Conservation (phyloP, 2,797 vertebrate species). For the Siniperca scherzeri region DNA sequence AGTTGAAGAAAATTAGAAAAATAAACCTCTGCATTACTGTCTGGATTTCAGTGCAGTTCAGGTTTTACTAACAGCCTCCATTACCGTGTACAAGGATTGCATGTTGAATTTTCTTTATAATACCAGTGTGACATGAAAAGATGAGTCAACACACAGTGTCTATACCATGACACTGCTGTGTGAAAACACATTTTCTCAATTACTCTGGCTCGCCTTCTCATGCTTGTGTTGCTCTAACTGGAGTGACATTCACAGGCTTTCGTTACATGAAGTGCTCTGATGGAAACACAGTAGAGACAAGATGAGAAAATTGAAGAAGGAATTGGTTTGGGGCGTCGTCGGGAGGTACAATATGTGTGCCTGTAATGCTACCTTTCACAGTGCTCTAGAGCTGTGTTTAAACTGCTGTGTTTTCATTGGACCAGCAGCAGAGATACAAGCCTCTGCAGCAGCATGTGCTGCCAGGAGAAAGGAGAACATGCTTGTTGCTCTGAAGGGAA, state of each 20-base stretch:
- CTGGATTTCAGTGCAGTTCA: not conserved
- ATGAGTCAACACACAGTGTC: conserved; percentile 50
- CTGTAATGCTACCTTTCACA: conserved; percentile 57
- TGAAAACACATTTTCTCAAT: conserved; percentile 72
- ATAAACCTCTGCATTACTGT: not conserved
- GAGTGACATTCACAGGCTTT: conserved; percentile 57
- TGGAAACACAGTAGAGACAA: conserved; percentile 72
- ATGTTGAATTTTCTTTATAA: conserved; percentile 46
- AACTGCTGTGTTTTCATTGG: conserved; percentile 57
- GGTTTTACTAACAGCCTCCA: conserved; percentile 39
- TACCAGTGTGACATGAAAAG: conserved; percentile 31
- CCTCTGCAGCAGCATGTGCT: conserved; percentile 19
- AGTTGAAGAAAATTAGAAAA: not conserved
- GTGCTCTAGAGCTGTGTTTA: conserved; percentile 53
- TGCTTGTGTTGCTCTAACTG: conserved; percentile 59
- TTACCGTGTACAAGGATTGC: conserved; percentile 19
- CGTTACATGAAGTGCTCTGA: conserved; percentile 65
- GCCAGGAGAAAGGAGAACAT: conserved; percentile 17
- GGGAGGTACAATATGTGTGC: conserved; percentile 54
- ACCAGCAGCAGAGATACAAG: conserved; percentile 26
- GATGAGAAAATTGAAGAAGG: conserved; percentile 80
- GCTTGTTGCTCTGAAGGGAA: conserved; percentile 51
- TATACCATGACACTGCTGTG: conserved; percentile 52
- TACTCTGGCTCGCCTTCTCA: conserved; percentile 47
- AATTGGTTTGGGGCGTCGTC: conserved; percentile 68